Evolutionary conservation across 2,797 vertebrate species (phyloP), one percentile per base, ranked within the genome.

Genomic region (Crocodylus rhombifer): DNA sequence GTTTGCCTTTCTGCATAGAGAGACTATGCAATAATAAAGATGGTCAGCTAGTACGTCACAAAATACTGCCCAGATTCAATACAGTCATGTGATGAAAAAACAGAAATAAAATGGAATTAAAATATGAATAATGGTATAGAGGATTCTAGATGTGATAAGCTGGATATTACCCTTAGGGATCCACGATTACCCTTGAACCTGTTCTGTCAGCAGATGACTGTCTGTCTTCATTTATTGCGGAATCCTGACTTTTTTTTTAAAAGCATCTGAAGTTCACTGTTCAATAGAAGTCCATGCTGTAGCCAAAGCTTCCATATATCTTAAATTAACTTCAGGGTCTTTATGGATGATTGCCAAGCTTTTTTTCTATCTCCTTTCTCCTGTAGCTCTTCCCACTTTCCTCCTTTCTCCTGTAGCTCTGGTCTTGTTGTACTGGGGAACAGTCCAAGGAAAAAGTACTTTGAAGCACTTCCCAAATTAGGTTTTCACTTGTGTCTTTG

Each of bases 1-100:
- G 69, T 95, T 92, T 81, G 84, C 80, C 77, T 88, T 86, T 71
- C 83, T 92, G 77, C 91, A 63, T 82, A 92, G 91, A 91, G 91
- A 94, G 56, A 69, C 74, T 14, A 42, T 87, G 28, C 60, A 3
- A 23, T 92, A 84, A 92, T 30, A 81, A 93, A 89, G 90, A 87
- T 67, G 79, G 23, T 51, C 82, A 23, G 14, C 67, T 94, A 73
- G 73, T 88, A 82, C 36, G 11, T 26, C 36, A 67, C 88, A 96
- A 88, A 81, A 33, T 73, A 61, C 84, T 67, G 79, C 14, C 15
- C 61, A 25, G 23, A 75, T 12, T 75, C n/a, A 80, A 78, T 80
- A n/a, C 84, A n/a, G 90, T 95, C 89, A 86, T 33, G 51, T 64
- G 82, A 79, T 17, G 28, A 85, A 64, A 91, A 89, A 87, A 79